These are phyloP conservation scores for Ptychobarbus kaznakovi DNA, from an alignment of 2,797 vertebrate species.

Conservation along the genomic window DNA sequence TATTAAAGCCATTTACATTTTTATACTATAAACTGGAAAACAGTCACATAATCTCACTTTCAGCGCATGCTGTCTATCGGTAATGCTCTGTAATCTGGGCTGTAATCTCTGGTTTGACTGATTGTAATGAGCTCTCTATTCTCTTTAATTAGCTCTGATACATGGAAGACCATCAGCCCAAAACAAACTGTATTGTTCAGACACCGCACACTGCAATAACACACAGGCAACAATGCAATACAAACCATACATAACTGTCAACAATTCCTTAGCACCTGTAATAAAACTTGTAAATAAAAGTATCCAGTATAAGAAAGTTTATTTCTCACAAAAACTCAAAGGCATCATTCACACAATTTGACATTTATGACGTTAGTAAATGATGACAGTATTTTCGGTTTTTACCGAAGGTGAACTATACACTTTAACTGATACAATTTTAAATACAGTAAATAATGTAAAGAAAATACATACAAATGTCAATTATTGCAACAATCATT, in stretches of 20 bases:
- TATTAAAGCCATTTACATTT: neutral
- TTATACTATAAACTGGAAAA: neutral
- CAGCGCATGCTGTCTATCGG: neutral
- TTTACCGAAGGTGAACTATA: neutral
- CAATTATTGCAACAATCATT: neutral
- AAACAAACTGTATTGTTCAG: too few species aligned
- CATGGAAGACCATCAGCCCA: neutral
- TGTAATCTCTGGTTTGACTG: constrained; percentile 53
- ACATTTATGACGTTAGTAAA: neutral
- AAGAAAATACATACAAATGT: neutral
- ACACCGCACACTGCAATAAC: neutral
- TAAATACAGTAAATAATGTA: constrained; percentile 15
- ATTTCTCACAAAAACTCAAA: constrained; percentile 26
- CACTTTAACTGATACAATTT: neutral
- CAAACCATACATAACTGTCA: neutral
- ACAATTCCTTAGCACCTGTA: neutral
- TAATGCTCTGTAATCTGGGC: constrained; percentile 46
- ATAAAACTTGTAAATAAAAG: neutral
- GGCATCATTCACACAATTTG: neutral
- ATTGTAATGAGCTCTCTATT: constrained; percentile 29
- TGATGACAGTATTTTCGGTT: neutral
- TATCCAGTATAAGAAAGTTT: neutral
- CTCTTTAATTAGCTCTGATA: constrained; percentile 37
- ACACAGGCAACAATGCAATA: neutral
- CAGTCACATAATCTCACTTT: neutral